These are phyloP conservation scores for Thomomys bottae DNA, from an alignment of 2,113 vertebrate genomes.

Conservation along the genomic window DNA sequence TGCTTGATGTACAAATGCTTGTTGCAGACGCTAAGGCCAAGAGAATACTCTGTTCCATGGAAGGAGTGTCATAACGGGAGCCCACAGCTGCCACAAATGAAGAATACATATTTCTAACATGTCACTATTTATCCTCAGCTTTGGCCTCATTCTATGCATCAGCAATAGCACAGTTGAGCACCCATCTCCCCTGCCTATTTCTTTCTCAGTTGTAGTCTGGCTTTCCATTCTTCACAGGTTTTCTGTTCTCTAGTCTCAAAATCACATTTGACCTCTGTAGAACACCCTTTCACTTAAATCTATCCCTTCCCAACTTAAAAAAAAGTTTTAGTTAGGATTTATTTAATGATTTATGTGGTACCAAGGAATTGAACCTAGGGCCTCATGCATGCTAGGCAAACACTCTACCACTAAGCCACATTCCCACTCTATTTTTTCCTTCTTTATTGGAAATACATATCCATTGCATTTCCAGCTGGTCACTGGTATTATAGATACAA, in stretches of 20 bases:
- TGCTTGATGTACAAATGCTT: not conserved
- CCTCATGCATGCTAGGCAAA: no score
- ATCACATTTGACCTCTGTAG: not conserved
- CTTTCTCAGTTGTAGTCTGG: not conserved
- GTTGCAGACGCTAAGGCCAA: not conserved
- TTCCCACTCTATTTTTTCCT: not conserved
- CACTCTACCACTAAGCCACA: no score
- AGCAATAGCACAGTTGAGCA: not conserved
- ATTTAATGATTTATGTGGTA: no score
- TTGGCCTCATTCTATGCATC: not conserved
- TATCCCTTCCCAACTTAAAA: no score
- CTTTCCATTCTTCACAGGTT: not conserved
- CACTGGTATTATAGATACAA: not conserved
- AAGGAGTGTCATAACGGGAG: not conserved
- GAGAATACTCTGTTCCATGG: not conserved
- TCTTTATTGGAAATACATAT: not conserved
- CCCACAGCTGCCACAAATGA: not conserved
- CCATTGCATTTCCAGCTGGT: not conserved
- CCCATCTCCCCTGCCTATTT: not conserved
- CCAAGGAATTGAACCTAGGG: no score
- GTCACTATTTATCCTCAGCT: not conserved
- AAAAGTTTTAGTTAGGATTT: no score
- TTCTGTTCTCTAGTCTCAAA: slow-evolving; percentile 21
- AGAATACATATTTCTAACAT: not conserved
- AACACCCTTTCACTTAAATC: not conserved